phyloP scores from a whole-genome alignment of 2,113 vertebrate species.

The Xenopus borealis region DNA sequence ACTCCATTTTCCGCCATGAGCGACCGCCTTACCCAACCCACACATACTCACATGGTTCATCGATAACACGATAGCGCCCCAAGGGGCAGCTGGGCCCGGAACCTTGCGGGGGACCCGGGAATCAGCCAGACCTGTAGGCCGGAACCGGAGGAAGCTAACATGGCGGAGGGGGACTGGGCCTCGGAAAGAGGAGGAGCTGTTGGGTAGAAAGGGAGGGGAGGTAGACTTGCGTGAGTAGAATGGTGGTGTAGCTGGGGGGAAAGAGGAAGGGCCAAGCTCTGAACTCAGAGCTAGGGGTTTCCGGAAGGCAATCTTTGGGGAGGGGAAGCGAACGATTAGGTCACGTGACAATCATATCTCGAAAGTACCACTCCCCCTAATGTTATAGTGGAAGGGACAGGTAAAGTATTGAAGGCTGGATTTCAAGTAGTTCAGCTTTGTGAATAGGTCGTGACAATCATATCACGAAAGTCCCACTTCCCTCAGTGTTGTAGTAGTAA shows the following conservation, averaged over 20 bases:
- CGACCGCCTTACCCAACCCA: no score
- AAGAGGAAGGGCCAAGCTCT: background rate
- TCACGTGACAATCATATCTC: no score
- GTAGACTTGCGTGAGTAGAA: background rate
- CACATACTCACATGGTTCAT: constrained; percentile 11
- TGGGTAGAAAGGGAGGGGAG: background rate
- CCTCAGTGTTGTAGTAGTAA: no score
- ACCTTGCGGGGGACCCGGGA: background rate
- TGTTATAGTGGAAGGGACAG: no score
- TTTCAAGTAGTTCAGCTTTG: no score
- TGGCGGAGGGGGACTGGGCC: constrained; percentile 39
- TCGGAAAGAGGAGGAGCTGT: constrained; percentile 27
- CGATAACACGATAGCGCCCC: constrained; percentile 23
- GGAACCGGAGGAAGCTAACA: constrained; percentile 39
- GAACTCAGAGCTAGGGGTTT: background rate
- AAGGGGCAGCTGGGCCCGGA: background rate
- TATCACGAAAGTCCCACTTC: no score
- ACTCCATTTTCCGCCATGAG: background rate
- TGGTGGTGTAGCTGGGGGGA: background rate
- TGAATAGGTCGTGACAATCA: no score
- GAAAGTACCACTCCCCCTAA: no score
- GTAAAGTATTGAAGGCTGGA: no score
- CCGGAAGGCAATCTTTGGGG: no score
- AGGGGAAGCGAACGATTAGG: no score
- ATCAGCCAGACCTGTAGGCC: constrained; percentile 35